Conservation (phyloP, 2,113 vertebrate genomes). For the Podiceps cristatus region DNA sequence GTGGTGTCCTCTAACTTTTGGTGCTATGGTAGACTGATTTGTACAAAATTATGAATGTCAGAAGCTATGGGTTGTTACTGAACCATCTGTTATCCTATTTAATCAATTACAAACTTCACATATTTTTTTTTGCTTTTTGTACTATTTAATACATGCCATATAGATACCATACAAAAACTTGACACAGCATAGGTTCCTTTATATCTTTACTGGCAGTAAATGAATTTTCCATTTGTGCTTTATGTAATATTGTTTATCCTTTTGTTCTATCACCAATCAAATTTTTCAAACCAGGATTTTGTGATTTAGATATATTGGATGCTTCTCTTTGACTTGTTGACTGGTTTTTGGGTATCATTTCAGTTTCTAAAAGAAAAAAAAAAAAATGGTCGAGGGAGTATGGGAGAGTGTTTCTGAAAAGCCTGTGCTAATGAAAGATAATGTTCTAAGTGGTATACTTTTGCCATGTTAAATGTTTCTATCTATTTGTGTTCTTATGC, state of each 20-base stretch:
- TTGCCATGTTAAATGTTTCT: not conserved
- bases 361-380: not conserved
- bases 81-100: not conserved
- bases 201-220: not conserved
- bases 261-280: not conserved
- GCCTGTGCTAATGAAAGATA: not conserved
- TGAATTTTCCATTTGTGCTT: not conserved
- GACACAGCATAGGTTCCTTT: not conserved
- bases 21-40: not conserved
- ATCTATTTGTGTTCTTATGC: accelerated
- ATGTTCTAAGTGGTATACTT: not conserved
- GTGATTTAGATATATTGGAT: not conserved
- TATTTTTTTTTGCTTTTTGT: not conserved
- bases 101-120: not conserved
- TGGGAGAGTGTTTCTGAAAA: not conserved
- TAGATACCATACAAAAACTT: not conserved
- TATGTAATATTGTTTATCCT: not conserved
- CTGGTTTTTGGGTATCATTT: not conserved
- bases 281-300: not conserved
- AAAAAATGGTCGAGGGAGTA: accelerated
- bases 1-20: not conserved
- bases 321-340: not conserved
- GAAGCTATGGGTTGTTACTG: not conserved
- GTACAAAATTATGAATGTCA: not conserved
- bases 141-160: not conserved